These are phyloP conservation scores for Myripristis jacobus DNA, from an alignment of 2,797 vertebrate species.

Conservation along the genomic window DNA sequence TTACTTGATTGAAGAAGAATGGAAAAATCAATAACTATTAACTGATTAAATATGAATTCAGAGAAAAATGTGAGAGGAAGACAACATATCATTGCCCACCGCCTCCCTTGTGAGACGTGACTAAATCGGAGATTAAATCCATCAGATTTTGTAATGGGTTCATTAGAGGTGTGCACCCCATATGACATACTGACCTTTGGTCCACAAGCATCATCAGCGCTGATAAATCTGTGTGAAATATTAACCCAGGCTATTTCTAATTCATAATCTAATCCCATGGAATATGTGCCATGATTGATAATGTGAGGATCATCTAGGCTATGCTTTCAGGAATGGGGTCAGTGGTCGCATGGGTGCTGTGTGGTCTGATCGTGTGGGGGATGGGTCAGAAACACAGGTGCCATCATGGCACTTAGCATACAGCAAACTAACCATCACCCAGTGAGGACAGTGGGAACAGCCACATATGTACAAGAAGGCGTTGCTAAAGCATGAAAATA, in stretches of 20 bases:
- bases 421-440: no score
- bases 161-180: neutral
- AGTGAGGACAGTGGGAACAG: no score
- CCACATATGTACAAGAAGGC: no score
- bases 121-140: no score
- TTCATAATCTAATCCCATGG: constrained; percentile 11
- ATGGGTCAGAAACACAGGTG: neutral
- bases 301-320: constrained; percentile 11
- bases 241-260: constrained; percentile 20
- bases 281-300: constrained; percentile 2
- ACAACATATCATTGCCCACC: neutral
- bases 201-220: neutral
- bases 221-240: neutral
- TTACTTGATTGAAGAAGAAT: no score
- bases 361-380: neutral
- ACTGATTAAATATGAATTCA: no score
- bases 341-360: neutral
- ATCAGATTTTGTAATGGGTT: no score
- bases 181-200: neutral
- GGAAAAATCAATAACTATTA: no score
- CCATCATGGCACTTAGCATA: neutral
- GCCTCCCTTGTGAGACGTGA: no score
- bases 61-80: no score
- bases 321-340: constrained; percentile 34
- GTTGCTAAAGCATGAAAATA: no score